A percentile compares a stretch with the other conserved stretches of the same genome.
These are phyloP conservation scores for Cichladusa arquata DNA, from an alignment of 2,113 vertebrate species.

Conservation along the genomic window DNA sequence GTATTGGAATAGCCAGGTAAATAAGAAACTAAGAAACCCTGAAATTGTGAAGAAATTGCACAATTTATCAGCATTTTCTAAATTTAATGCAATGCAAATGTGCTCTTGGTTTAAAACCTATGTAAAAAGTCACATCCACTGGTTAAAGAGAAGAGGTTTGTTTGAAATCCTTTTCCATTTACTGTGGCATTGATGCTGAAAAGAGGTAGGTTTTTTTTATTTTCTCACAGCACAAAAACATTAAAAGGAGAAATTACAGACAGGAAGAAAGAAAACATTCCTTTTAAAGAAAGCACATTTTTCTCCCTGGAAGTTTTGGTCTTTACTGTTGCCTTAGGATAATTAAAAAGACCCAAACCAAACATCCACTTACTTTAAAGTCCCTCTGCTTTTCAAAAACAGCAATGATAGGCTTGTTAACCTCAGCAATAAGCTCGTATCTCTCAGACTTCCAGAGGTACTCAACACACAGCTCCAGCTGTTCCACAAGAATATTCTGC, in stretches of 20 bases:
- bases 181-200: background rate
- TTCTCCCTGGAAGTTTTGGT: background rate
- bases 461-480: constrained; percentile 93
- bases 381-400: constrained; percentile 97
- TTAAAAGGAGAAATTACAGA: background rate
- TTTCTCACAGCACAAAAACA: background rate
- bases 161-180: background rate
- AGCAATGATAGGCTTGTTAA: constrained; percentile 95
- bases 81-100: background rate
- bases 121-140: background rate
- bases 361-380: constrained; percentile 84
- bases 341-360: background rate
- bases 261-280: background rate
- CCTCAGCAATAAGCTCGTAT: constrained; percentile 93
- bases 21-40: background rate
- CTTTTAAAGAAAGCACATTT: background rate
- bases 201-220: background rate
- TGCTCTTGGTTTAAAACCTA: background rate
- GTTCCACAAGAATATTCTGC: constrained; percentile 92
- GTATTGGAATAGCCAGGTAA: background rate
- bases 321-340: background rate
- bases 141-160: background rate
- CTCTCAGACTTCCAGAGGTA: constrained; percentile 97
- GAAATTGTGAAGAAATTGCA: background rate
- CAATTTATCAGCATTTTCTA: background rate